Evolutionary conservation across 2,113 vertebrate species (phyloP), one percentile per base, ranked within the genome.

Genomic region (Pterocles gutturalis): DNA sequence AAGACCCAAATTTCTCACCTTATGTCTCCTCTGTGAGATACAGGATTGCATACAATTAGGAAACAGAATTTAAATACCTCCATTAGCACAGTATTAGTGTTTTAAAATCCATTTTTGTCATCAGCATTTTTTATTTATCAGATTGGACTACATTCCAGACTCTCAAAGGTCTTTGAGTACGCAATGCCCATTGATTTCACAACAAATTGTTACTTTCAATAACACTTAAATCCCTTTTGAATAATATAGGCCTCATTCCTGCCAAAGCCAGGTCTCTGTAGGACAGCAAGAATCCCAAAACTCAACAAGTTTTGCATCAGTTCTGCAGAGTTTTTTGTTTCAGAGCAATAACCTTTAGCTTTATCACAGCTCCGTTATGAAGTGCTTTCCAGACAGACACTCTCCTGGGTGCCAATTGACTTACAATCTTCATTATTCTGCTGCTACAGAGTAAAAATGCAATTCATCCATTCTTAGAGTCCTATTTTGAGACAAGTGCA

Each of bases 221-320:
- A 90, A 76, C 25, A 67, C n/a, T 64, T 38, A 91, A 95, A 94
- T 87, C 26, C 26, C 51, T 93, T 61, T 72, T 89, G 87, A 91
- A 96, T 92, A 78, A 73, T 64, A 34, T 8, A 3, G 13, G 8
- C 12, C 19, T 81, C 5, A 11, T 61, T 94, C 25, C 1, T 78
- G 64, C n/a, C 62, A 80, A 31, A 83, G 13, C 8, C 10, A 51
- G 31, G 8, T 81, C 79, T 53, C 71, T 73, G 21, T 20, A 70
- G 67, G 31, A 54, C 49, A 78, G n/a, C 38, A 83, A 70, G 79
- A 66, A 55, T 73, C 79, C 38, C 71, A 80, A 45, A 73, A 20
- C 60, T 81, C 60, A 66, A 65, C 12, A 62, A 78, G 34, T 69
- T 91, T 66, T 26, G 54, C 21, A 49, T 49, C 17, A 54, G 17